A percentile compares a stretch with the other conserved stretches of the same genome.
Conservation (phyloP, 2,113 vertebrate species). For the Hydrochoerus hydrochaeris region DNA sequence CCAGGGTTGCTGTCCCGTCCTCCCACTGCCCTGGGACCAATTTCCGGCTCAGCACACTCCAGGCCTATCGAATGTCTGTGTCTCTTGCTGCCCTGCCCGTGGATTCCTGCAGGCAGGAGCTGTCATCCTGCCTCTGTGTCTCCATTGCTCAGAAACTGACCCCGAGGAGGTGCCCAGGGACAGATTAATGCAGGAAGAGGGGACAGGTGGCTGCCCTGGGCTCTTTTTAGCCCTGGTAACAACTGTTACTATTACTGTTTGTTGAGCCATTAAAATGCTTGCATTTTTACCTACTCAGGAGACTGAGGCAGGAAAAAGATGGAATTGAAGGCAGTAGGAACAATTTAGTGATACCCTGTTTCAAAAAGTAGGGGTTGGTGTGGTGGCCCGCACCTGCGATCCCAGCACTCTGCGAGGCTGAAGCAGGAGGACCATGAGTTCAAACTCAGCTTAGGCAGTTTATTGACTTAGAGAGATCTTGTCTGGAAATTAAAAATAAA, state of each 20-base stretch:
- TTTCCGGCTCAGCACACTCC: background rate
- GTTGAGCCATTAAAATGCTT: background rate
- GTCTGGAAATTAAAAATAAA: background rate
- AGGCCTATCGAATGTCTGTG: background rate
- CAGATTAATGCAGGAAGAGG: background rate
- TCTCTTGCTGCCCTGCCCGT: background rate
- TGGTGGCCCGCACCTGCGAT: background rate
- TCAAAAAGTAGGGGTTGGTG: background rate
- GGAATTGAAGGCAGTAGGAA: background rate
- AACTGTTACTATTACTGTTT: background rate
- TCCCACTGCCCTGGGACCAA: background rate
- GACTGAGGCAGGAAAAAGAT: background rate
- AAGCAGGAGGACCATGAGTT: background rate
- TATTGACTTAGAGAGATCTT: background rate
- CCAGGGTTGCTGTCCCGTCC: background rate
- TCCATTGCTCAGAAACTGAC: background rate
- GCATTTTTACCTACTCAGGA: background rate
- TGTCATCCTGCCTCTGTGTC: background rate
- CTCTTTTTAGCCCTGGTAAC: background rate
- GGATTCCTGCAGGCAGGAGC: background rate
- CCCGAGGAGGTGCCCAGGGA: background rate
- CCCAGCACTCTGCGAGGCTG: background rate
- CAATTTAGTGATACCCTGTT: background rate
- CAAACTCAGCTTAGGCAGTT: background rate
- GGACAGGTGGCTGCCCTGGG: background rate